These are phyloP conservation scores for Pongo pygmaeus DNA, from an alignment of 2,113 vertebrate genomes.

Conservation along the genomic window DNA sequence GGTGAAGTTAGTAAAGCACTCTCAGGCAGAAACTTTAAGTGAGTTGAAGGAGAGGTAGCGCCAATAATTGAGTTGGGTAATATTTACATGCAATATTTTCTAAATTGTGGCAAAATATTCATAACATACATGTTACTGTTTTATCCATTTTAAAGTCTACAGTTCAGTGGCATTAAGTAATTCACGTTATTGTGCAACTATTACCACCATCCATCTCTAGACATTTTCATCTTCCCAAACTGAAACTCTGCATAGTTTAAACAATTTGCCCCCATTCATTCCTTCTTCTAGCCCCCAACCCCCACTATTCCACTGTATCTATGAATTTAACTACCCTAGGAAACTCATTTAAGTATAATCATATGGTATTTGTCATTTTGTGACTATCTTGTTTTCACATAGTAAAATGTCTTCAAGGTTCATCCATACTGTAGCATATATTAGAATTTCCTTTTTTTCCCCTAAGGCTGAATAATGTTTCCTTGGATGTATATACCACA, in stretches of 20 bases:
- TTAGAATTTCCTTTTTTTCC: not conserved
- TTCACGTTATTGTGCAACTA: not conserved
- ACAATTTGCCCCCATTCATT: rapidly evolving
- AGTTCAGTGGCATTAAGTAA: not conserved
- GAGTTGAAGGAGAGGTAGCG: rapidly evolving
- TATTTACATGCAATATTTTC: not conserved
- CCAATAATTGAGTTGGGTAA: not conserved
- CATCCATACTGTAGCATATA: not conserved
- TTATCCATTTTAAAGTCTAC: not conserved
- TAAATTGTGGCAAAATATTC: not conserved
- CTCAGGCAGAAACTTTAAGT: not conserved
- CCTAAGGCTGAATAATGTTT: not conserved
- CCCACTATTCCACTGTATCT: not conserved
- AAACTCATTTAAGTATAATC: not conserved
- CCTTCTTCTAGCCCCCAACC: rapidly evolving
- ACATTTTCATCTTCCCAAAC: not conserved
- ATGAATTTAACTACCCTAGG: not conserved
- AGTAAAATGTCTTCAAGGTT: not conserved
- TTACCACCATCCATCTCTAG: not conserved
- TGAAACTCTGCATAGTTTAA: not conserved
- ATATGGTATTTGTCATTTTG: not conserved
- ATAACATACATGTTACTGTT: not conserved
- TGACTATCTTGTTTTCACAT: not conserved
- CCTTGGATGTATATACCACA: not conserved
- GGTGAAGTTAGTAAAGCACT: rapidly evolving